These are phyloP conservation scores for Clupea harengus DNA, from an alignment of 2,113 vertebrate species.

Conservation along the genomic window DNA sequence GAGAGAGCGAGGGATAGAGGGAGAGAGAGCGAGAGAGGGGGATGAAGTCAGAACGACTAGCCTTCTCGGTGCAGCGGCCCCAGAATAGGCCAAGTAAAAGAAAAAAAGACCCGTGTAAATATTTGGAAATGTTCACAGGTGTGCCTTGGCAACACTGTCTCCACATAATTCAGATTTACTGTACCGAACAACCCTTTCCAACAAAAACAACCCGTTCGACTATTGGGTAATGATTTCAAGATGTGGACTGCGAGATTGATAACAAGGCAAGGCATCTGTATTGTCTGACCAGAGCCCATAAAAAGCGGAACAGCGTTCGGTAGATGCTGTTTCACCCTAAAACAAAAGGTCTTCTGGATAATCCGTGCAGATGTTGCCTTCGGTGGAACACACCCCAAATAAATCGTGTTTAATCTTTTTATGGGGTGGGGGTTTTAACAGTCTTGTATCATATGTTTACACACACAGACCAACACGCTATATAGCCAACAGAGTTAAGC, in stretches of 20 bases:
- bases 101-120: conserved; percentile 23
- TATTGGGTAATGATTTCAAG: conserved; percentile 27
- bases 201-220: conserved; percentile 26
- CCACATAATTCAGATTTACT: conserved; percentile 30
- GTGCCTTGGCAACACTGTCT: conserved; percentile 6
- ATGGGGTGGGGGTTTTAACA: not conserved
- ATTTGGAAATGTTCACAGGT: conserved; percentile 27
- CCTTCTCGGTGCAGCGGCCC: not conserved
- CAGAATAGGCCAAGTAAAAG: conserved; percentile 15
- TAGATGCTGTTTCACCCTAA: conserved; percentile 5
- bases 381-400: not conserved
- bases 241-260: conserved; percentile 24
- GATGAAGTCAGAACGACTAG: conserved; percentile 17
- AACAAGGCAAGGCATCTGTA: conserved; percentile 19
- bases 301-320: not conserved
- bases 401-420: not conserved
- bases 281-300: conserved; percentile 14
- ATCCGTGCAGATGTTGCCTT: conserved; percentile 22
- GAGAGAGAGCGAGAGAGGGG: not conserved
- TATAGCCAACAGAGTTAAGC: not conserved
- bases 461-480: not conserved
- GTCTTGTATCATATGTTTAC: not conserved
- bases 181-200: conserved; percentile 26
- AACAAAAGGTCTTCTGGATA: conserved; percentile 15
- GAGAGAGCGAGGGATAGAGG: not conserved